Evolutionary conservation across 64 coral and sea anemone genomes (phyloP), one percentile per base, ranked within the genome.

Genomic region (Stylophora pistillata): DNA sequence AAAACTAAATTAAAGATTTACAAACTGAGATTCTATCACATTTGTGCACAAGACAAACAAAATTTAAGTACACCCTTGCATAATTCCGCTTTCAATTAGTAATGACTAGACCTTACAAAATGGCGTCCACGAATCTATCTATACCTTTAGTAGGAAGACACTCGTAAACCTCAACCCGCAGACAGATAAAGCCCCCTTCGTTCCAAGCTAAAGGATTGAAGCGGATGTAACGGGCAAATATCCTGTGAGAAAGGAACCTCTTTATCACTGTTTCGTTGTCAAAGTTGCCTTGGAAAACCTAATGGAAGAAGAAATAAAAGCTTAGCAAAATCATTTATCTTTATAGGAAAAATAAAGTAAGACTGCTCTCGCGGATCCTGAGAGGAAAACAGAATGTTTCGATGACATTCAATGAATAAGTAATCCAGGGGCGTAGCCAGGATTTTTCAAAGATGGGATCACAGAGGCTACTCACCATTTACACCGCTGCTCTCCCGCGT

Each of bases 101-200:
- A 71, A n/a, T n/a, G 25, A 18, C 1, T 70, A 47, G 61, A 27
- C 20, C n/a, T 14, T 1, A 64, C 14, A 31, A 33, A 84, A 0
- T 14, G 56, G 59, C 55, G 47, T n/a, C 58, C 64, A 86, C 31
- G 53, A 73, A 86, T 56, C 74, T 5, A 62, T 78, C 9, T 41
- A 68, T 89, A 98, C 96, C 96, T 89, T 85, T 76, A 23, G 93
- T 94, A 11, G 96, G 96, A 15, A 83, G 77, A 21, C 96, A 98
- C 72, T 95, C 93, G 62, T 95, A 98, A 63, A 98, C 87, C 61
- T 98, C 96, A 2, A 91, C 91, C 9, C 96, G 89, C 96, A 98
- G 92, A 57, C 96, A 98, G 25, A 92, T 82, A 15, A 69, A 88
- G 23, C 88, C 91, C 30, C 55, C 60, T 41, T 25, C 58, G 53